Evolutionary conservation across 1,140 invertebrate genomes (phyloP), one percentile per base, ranked within the genome.

Genomic region (Eriocheir sinensis): DNA sequence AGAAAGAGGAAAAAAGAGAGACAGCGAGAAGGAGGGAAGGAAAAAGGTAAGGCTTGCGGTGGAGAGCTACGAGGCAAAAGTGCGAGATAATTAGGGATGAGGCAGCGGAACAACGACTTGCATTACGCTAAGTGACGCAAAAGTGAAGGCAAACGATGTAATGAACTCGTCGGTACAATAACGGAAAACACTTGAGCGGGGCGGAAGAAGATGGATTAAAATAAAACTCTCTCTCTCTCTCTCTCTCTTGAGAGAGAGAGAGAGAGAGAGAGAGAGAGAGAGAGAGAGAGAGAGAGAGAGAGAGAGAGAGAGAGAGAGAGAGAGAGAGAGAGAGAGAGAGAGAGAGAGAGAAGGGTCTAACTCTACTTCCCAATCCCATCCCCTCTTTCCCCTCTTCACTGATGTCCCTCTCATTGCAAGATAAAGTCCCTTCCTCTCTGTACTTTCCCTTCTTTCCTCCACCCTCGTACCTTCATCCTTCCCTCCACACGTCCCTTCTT

Each of bases 281-380:
- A 83, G 80, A 83, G 80, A 83, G 80, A 83, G 80, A 83, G 85
- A 86, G 85, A 86, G 85, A 86, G 85, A 86, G 60, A 72, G 60
- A 72, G 60, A 72, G 60, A 72, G 60, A 72, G 60, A 60, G 53
- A 60, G 53, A 60, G 53, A 60, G 53, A 60, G 53, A 60, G 53
- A 60, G 53, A 60, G 53, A 60, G 53, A 72, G 60, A 72, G 60
- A 72, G 60, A 72, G 60, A 72, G 60, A 72, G 60, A 72, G 60
- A 72, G 60, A 72, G 60, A 72, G 60, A 72, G 60, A 72, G 60
- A 72, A n/a, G n/a, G 60, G n/a, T 2, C n/a, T n/a, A n/a, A n/a
- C 8, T 21, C 15, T 44, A 17, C 9, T 17, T 38, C 36, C 27
- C 36, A 9, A 4, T 34, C 27, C 30, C 12, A 12, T n/a, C n/a